Evolutionary conservation across 2,888 invertebrate species (phyloP).

Genomic region (Aricia artaxerxes): DNA sequence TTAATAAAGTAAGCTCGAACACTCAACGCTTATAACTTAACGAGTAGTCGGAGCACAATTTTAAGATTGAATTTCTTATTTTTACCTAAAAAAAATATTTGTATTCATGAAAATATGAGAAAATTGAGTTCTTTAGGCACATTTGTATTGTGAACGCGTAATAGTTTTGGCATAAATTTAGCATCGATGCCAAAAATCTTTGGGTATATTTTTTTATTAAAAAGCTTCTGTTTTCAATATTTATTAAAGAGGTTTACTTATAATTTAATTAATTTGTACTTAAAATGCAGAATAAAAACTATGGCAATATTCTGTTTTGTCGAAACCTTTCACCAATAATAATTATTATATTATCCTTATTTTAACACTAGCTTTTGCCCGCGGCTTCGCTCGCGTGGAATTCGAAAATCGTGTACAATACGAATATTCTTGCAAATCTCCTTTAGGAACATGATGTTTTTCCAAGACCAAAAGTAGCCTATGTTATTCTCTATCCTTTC

Average conservation of each 20-base stretch:
- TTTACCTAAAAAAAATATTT: neutral
- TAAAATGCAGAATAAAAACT: too few relatives aligned
- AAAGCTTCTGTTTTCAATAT: neutral
- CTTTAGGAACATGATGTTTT: too few relatives aligned
- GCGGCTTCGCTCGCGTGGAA: too few relatives aligned
- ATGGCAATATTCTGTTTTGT: too few relatives aligned
- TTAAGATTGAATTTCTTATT: slow-evolving; percentile 6
- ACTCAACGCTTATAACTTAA: slow-evolving; percentile 22
- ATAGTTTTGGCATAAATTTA: neutral
- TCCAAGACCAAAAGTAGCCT: too few relatives aligned
- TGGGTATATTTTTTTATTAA: neutral
- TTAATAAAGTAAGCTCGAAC: slow-evolving; percentile 25
- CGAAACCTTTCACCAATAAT: too few relatives aligned
- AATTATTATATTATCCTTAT: neutral
- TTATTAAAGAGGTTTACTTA: too few relatives aligned
- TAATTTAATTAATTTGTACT: too few relatives aligned
- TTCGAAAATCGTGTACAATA: too few relatives aligned
- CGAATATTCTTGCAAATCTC: too few relatives aligned
- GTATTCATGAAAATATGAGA: slow-evolving; percentile 10
- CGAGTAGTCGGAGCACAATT: slow-evolving; percentile 13
- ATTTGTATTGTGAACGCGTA: neutral
- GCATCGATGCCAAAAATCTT: neutral
- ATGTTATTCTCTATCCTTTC: too few relatives aligned
- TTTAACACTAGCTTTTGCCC: neutral
- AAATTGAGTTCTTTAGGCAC: neutral